These are phyloP conservation scores for Microtus obscurus DNA, from an alignment of 2,797 vertebrate genomes.

Conservation along the genomic window DNA sequence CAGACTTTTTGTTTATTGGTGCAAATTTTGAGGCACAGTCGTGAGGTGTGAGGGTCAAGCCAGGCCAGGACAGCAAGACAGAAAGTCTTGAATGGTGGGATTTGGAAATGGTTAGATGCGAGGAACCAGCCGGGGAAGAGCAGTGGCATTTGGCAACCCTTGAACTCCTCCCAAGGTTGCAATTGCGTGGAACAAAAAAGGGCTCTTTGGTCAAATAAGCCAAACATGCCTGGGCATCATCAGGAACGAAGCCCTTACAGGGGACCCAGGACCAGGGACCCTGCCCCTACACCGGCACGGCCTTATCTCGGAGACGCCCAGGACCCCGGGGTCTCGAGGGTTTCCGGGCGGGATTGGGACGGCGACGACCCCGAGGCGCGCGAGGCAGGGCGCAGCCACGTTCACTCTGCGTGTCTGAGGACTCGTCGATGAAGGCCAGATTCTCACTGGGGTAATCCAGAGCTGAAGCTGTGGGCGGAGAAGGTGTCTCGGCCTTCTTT, in stretches of 20 bases:
- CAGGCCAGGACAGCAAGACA: conserved; percentile 66
- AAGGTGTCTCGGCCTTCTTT: conserved; percentile 74
- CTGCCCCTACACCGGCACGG: conserved; percentile 84
- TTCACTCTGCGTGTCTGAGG: conserved; percentile 93
- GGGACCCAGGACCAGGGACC: not conserved
- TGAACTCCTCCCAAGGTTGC: not conserved
- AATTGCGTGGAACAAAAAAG: not conserved
- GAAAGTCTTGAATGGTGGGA: not conserved
- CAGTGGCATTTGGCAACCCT: not conserved
- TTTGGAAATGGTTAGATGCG: conserved; percentile 3
- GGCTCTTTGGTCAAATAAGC: conserved; percentile 71
- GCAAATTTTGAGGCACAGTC: conserved; percentile 77
- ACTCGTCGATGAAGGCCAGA: conserved; percentile 95
- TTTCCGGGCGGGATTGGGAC: conserved; percentile 58
- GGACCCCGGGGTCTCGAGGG: conserved; percentile 53
- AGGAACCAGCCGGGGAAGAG: not conserved
- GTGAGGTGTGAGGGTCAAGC: conserved; percentile 66
- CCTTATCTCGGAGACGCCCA: conserved; percentile 83
- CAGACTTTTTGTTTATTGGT: conserved; percentile 77
- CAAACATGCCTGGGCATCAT: conserved; percentile 58
- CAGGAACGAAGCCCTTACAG: not conserved
- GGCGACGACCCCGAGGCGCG: conserved; percentile 66
- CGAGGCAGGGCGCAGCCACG: conserved; percentile 69
- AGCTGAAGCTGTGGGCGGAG: conserved; percentile 74
- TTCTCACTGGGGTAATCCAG: conserved; percentile 94